Base-by-base conservation (phyloP, 2,888 invertebrate species). In the Drosophila ustulata region DNA sequence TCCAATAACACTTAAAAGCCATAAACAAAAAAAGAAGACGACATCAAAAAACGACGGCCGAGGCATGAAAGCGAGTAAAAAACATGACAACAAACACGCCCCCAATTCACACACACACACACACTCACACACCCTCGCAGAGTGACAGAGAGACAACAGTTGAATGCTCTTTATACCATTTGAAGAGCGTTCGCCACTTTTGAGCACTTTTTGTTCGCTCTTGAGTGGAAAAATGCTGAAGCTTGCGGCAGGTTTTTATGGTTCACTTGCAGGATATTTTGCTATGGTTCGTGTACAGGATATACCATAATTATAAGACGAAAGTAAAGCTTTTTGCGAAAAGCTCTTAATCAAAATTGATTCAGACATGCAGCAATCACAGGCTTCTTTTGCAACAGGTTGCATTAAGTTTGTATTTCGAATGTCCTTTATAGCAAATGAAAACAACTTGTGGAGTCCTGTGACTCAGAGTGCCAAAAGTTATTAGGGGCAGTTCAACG, bases 11-110 rank as follows among this genome's bases (percentile, higher is more conserved):
- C 77, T 69, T 76, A 82, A 82, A 80, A 66, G 56, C 67, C 62
- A 64, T 57, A 75, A 66, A 65, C 72, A 66, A 65, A 57, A 68
- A 57, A 56, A 46, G 46, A 64, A 52, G 50, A 66, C 55, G 66
- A 7, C 51, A 51, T 64, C 30, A 51, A 73, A 77, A 64, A 63
- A 49, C 70, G 50, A 66, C 46, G 47, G 32, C 61, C 61, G 56
- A 68, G 68, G 74, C 58, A 32, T 61, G 59, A 47, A 71, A 50
- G 62, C 77, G 56, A 76, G 70, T 66, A 71, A 78, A 87, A 82
- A 82, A 80, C 67, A 82, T 64, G 80, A 84, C 67, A 87, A 79
- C 85, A 85, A 80, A 85, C 85, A 87, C 85, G 80, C 85, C 82
- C 85, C 70, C 84, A 84, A 65, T 25, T 45, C 59, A 76, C 55